phyloP scores from a whole-genome alignment of 2,113 vertebrate genomes.

The Oryzias melastigma region DNA sequence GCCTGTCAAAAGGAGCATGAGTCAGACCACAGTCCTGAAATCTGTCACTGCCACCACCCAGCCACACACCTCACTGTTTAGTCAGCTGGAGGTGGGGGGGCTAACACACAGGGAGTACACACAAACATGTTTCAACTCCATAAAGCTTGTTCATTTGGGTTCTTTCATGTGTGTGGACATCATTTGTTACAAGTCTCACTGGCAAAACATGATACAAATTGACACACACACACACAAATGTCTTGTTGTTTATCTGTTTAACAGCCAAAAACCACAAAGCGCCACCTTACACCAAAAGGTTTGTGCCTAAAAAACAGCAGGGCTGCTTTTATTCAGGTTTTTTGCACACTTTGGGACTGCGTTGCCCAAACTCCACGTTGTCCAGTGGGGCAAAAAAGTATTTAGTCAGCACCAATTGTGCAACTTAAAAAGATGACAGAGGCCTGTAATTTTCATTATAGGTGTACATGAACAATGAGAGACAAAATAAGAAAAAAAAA shows the following conservation, averaged over 20 bases:
- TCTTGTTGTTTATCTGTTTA: slow-evolving; percentile 36
- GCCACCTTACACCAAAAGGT: slow-evolving; percentile 27
- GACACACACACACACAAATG: slow-evolving; percentile 1
- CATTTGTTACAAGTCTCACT: slow-evolving; percentile 27
- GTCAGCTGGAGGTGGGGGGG: slow-evolving; percentile 30
- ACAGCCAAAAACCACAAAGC: slow-evolving; percentile 35
- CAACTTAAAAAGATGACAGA: too few species aligned
- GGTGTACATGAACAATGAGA: too few species aligned
- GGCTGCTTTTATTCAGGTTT: slow-evolving; percentile 46
- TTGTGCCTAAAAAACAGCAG: slow-evolving; percentile 27
- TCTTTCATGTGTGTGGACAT: slow-evolving; percentile 27
- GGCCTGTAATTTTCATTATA: too few species aligned
- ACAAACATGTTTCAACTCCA: slow-evolving; percentile 32
- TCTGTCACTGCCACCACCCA: slow-evolving; percentile 58
- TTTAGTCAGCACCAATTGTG: too few species aligned
- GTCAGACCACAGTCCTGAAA: slow-evolving; percentile 35
- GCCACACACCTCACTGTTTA: slow-evolving; percentile 38
- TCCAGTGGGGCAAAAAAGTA: slow-evolving; percentile 8
- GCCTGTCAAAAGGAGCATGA: slow-evolving; percentile 27
- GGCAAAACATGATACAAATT: background rate
- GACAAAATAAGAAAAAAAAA: too few species aligned
- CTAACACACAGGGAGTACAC: slow-evolving; percentile 9
- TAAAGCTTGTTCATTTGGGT: slow-evolving; percentile 35
- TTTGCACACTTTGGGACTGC: slow-evolving; percentile 24
- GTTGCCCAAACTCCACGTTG: slow-evolving; percentile 36